Evolutionary conservation across 2,888 invertebrate species (phyloP), one percentile per base, ranked within the genome.

Genomic region (Nineta flava): DNA sequence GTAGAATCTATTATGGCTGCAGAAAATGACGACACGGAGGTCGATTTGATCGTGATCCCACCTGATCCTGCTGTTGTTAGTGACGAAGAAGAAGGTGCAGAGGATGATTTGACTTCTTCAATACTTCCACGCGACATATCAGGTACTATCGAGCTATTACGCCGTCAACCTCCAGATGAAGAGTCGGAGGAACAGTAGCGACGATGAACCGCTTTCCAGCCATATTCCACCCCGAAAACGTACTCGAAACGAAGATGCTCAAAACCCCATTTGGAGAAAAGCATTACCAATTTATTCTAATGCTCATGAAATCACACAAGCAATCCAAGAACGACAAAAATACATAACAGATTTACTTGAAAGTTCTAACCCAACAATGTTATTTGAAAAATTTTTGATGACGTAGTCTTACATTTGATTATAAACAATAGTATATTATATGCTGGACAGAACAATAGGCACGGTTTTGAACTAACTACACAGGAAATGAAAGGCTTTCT

Each of bases 401-500:
- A 41, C 6, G 41, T 9, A 7, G 41, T 41, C n/a, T 9, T 41
- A 15, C 6, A 13, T 7, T 41, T 41, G 41, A 41, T 41, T 9
- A 41, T n/a, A 41, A 7, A 41, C 6, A 41, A 41, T 41, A 41
- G 41, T 41, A 15, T 41, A 9, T 41, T 41, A n/a, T 41, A 41
- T n/a, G 41, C 41, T 9, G 44, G 7, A 34, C 46, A 46, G 13
- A 46, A 46, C 9, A 46, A 46, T 34, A 7, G 46, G 13, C 46
- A 46, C 16, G 16, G 31, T 15, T 51, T 53, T 41, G 13, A 9
- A 9, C 31, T 53, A 2, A 38, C 32, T 12, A 31, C 31, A 26
- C 35, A 31, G 3, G 52, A 54, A 15, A 16, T 51, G 10, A 50
- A 50, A 51, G 32, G 13, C 19, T 55, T 53, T 47, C 42, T 55